Conservation (phyloP, 2,113 vertebrate genomes). For the Mystacornis crossleyi region DNA sequence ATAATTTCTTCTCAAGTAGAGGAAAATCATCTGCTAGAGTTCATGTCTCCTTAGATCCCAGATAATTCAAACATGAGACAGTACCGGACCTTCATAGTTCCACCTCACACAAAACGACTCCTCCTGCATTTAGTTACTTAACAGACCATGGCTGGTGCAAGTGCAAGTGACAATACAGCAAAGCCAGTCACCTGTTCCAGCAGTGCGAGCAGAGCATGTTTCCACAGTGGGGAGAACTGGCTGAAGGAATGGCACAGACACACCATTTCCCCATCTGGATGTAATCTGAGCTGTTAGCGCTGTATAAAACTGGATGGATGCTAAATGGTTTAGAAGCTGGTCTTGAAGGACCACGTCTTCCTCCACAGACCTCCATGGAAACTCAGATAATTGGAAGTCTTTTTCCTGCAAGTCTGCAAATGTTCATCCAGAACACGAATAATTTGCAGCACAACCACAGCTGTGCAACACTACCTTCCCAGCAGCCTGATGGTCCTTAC, state of each 20-base stretch:
- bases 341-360: not conserved
- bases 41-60: not conserved
- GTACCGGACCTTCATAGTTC: not conserved
- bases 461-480: not conserved
- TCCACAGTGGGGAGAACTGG: not conserved
- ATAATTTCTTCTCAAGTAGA: not conserved
- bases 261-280: not conserved
- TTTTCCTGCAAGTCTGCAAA: not conserved
- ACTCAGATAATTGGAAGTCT: not conserved
- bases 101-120: not conserved
- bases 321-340: not conserved
- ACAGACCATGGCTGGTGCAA: not conserved
- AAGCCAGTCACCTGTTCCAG: not conserved
- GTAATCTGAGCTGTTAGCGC: not conserved
- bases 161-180: not conserved
- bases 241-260: not conserved
- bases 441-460: not conserved
- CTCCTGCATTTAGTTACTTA: not conserved
- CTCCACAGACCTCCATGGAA: not conserved
- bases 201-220: not conserved
- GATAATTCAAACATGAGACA: not conserved
- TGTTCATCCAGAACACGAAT: not conserved
- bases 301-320: not conserved
- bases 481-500: not conserved
- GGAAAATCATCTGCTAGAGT: not conserved